These are phyloP conservation scores for Cryptocephalus primarius DNA, from an alignment of 2,888 invertebrate species.

Conservation along the genomic window DNA sequence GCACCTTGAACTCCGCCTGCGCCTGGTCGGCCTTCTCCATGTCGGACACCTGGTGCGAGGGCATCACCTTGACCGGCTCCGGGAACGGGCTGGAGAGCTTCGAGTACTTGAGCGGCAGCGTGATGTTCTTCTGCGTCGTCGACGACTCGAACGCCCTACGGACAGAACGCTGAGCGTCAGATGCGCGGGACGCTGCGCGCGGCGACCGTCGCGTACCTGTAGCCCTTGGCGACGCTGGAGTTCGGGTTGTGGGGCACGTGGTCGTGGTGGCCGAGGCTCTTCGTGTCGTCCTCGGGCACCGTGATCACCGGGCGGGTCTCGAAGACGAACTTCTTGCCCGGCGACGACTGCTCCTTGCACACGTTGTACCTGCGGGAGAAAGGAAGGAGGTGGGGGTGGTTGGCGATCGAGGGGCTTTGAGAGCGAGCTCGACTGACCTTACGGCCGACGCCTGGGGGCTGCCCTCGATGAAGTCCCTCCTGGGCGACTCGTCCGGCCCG, in stretches of 20 bases:
- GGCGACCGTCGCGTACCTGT: too few relatives aligned
- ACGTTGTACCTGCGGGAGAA: slow-evolving; percentile 8
- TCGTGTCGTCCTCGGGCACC: too few relatives aligned
- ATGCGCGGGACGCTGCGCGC: too few relatives aligned
- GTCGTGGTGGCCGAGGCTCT: too few relatives aligned
- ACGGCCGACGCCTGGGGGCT: too few relatives aligned
- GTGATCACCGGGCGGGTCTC: slow-evolving; percentile 2
- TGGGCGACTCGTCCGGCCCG: too few relatives aligned
- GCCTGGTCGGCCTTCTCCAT: slow-evolving; percentile 33
- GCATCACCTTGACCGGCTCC: slow-evolving; percentile 32
- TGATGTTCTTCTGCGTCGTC: slow-evolving; percentile 28
- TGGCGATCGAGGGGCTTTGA: too few relatives aligned
- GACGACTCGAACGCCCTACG: slow-evolving; percentile 24
- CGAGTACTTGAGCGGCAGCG: slow-evolving; percentile 27
- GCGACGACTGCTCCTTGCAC: slow-evolving; percentile 4
- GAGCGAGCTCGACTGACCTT: too few relatives aligned
- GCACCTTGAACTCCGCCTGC: slow-evolving; percentile 24
- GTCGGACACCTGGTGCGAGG: slow-evolving; percentile 31
- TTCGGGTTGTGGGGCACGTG: slow-evolving; percentile 1
- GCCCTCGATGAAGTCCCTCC: too few relatives aligned
- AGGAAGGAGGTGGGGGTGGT: too few relatives aligned
- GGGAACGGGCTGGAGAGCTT: slow-evolving; percentile 33
- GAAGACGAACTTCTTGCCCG: slow-evolving; percentile 8
- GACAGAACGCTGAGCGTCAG: too few relatives aligned
- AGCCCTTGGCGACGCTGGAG: slow-evolving; percentile 1